These are phyloP conservation scores for Actinia tenebrosa DNA, from an alignment of 64 coral and sea anemone genomes.

Conservation along the genomic window DNA sequence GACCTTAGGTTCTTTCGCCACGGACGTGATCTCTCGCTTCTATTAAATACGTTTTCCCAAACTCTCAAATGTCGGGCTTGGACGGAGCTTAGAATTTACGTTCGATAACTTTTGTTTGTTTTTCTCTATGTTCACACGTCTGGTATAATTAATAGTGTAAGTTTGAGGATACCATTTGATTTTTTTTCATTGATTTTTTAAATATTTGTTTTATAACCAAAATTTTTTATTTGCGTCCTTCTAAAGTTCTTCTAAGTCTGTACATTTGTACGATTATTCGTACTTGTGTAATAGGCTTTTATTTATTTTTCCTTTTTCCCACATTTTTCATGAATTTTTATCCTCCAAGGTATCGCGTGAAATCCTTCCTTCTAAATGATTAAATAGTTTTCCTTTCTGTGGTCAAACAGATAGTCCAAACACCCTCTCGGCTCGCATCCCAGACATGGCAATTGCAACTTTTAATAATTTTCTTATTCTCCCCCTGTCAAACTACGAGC, in stretches of 20 bases:
- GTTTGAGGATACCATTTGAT: not conserved
- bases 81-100: not conserved
- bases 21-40: not conserved
- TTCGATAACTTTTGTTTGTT: not conserved
- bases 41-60: not conserved
- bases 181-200: slow-evolving; percentile 6
- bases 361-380: slow-evolving; percentile 1
- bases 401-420: not conserved
- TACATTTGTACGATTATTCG: not conserved
- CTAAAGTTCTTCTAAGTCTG: not conserved
- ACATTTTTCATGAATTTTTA: not conserved
- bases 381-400: not conserved
- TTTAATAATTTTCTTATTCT: slow-evolving; percentile 3
- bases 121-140: not conserved
- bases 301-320: not conserved
- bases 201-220: slow-evolving; percentile 10
- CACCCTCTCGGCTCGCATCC: not conserved
- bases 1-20: not conserved
- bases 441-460: not conserved
- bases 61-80: not conserved
- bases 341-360: not conserved
- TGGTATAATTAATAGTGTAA: not conserved
- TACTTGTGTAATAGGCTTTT: too few species aligned
- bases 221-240: not conserved
- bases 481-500: not conserved